Evolutionary conservation across 2,888 invertebrate species (phyloP).

Genomic region (Cerceris ruficornis): DNA sequence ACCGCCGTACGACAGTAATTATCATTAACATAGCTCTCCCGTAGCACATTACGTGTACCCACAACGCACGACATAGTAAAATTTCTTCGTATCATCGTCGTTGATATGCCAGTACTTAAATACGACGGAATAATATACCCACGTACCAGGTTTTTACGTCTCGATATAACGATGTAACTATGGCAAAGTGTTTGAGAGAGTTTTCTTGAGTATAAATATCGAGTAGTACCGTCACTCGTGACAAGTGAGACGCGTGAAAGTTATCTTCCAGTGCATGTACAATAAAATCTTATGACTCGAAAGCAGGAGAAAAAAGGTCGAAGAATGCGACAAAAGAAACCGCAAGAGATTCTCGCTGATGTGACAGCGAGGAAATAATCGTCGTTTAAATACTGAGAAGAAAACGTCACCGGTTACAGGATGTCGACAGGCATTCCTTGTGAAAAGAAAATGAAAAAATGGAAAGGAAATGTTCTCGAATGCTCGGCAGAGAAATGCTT

Average conservation of each 20-base stretch:
- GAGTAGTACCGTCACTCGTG: conserved; percentile 20
- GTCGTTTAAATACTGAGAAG: conserved; percentile 45
- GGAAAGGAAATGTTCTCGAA: not conserved
- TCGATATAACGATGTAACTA: conserved; percentile 9
- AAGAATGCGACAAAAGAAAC: conserved; percentile 15
- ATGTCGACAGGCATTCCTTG: conserved; percentile 28
- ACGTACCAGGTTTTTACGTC: not conserved
- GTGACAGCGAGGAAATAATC: conserved; percentile 11
- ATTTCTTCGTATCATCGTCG: conserved; percentile 17
- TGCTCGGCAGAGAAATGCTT: not conserved
- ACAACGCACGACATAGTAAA: conserved; percentile 26
- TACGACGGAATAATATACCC: conserved; percentile 23
- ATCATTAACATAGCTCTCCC: conserved; percentile 24
- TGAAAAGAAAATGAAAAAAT: conserved; percentile 1
- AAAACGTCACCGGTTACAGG: conserved; percentile 41
- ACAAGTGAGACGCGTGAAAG: conserved; percentile 10
- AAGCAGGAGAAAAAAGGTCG: conserved; percentile 11
- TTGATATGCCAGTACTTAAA: conserved; percentile 24
- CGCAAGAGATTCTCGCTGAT: conserved; percentile 14
- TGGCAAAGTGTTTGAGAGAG: conserved; percentile 1
- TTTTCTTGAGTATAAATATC: conserved; percentile 26
- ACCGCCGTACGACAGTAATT: conserved; percentile 26
- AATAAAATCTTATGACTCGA: conserved; percentile 13
- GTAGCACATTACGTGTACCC: conserved; percentile 46
- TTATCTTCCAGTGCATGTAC: conserved; percentile 14